Evolutionary conservation across 2,113 vertebrate genomes (phyloP).

Genomic region (Anhinga anhinga): DNA sequence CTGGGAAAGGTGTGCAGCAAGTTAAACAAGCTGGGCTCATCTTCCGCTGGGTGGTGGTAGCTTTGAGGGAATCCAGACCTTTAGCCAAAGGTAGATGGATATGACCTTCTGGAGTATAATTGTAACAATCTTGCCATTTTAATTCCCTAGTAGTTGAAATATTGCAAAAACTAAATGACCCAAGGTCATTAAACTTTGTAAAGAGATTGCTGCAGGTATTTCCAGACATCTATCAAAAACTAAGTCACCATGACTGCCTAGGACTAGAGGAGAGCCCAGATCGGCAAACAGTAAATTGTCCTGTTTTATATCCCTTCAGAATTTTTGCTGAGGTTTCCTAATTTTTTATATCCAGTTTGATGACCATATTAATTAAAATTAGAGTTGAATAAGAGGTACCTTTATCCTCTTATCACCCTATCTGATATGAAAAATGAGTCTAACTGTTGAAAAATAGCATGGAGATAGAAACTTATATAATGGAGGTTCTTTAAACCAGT

Average conservation of each 20-base stretch:
- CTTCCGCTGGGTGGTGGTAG: neutral
- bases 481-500: neutral
- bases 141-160: constrained; percentile 12
- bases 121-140: neutral
- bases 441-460: neutral
- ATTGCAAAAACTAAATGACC: constrained; percentile 30
- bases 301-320: neutral
- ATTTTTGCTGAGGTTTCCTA: constrained; percentile 27
- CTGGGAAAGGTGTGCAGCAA: neutral
- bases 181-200: constrained; percentile 38
- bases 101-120: neutral
- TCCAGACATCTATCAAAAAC: constrained; percentile 15
- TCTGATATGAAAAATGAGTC: neutral
- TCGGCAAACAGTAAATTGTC: neutral
- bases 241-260: neutral
- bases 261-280: neutral
- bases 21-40: neutral
- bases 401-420: neutral
- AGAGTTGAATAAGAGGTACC: neutral
- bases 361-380: constrained; percentile 44
- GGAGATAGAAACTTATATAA: neutral
- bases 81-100: neutral
- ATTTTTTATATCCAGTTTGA: constrained; percentile 37
- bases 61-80: constrained; percentile 1
- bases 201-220: constrained; percentile 28